Conservation (phyloP, 2,797 vertebrate species). For the Lemur catta region DNA sequence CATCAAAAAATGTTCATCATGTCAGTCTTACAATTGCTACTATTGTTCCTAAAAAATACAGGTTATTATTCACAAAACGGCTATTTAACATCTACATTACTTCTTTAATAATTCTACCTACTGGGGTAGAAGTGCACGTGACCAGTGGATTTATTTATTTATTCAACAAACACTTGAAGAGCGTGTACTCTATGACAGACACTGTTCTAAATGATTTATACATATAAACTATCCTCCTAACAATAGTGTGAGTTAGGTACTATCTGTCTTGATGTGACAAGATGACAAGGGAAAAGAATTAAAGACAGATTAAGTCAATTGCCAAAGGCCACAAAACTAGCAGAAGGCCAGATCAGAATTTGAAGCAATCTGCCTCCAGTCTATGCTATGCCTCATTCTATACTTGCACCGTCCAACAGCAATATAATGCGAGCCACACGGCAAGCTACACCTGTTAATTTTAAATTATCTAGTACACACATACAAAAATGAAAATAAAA, state of each 20-base stretch:
- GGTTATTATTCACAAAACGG: not conserved
- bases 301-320: not conserved
- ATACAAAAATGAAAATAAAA: not conserved
- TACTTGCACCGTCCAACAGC: not conserved
- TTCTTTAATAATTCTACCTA: not conserved
- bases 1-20: not conserved
- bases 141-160: not conserved
- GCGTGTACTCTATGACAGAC: not conserved
- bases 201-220: not conserved
- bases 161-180: not conserved
- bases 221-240: not conserved
- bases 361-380: not conserved
- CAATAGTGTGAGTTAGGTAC: not conserved
- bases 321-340: not conserved
- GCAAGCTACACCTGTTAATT: not conserved
- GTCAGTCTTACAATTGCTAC: not conserved
- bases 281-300: not conserved
- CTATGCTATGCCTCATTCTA: not conserved
- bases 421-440: not conserved
- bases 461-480: not conserved
- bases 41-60: not conserved
- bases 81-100: not conserved
- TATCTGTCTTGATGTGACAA: not conserved
- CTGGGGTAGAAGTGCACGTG: not conserved
- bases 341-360: not conserved